Evolutionary conservation across 2,888 invertebrate species (phyloP).

Genomic region (Tachystola acroxantha): DNA sequence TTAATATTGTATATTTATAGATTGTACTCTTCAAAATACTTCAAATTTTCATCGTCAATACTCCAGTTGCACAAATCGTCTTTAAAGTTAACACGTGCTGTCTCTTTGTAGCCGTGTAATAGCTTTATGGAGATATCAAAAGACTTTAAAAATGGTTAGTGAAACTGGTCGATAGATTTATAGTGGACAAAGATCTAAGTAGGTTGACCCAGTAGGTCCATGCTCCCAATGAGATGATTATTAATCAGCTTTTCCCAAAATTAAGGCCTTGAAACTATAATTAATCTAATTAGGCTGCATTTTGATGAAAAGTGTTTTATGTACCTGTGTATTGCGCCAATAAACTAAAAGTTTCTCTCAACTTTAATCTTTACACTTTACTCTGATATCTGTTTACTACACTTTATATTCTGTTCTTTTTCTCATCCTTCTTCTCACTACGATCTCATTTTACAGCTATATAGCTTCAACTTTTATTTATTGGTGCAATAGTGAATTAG

Average conservation of each 20-base stretch:
- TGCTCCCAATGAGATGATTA: slow-evolving; percentile 30
- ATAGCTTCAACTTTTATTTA: slow-evolving; percentile 34
- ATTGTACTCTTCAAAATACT: slow-evolving; percentile 44
- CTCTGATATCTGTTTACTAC: slow-evolving; percentile 9
- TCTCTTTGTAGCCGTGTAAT: no score
- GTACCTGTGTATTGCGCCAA: slow-evolving; percentile 71
- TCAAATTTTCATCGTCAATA: slow-evolving; percentile 38
- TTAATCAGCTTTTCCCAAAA: slow-evolving; percentile 48
- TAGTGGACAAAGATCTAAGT: slow-evolving; percentile 22
- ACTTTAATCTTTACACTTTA: slow-evolving; percentile 12
- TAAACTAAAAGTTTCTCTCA: slow-evolving; percentile 35
- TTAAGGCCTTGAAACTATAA: slow-evolving; percentile 43
- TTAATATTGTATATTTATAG: slow-evolving; percentile 30
- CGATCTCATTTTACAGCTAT: slow-evolving; percentile 5
- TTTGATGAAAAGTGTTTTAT: slow-evolving; percentile 48
- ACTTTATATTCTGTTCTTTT: slow-evolving; percentile 16
- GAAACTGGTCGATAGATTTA: no score
- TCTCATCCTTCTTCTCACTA: slow-evolving; percentile 9
- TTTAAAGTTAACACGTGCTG: no score
- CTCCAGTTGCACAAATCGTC: no score
- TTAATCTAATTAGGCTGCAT: slow-evolving; percentile 42
- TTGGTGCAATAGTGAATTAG: slow-evolving; percentile 48
- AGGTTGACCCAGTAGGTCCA: slow-evolving; percentile 38
- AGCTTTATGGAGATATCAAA: no score
- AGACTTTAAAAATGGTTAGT: no score